phyloP scores from a whole-genome alignment of 2,888 invertebrate species.

The Cerastoderma edule region DNA sequence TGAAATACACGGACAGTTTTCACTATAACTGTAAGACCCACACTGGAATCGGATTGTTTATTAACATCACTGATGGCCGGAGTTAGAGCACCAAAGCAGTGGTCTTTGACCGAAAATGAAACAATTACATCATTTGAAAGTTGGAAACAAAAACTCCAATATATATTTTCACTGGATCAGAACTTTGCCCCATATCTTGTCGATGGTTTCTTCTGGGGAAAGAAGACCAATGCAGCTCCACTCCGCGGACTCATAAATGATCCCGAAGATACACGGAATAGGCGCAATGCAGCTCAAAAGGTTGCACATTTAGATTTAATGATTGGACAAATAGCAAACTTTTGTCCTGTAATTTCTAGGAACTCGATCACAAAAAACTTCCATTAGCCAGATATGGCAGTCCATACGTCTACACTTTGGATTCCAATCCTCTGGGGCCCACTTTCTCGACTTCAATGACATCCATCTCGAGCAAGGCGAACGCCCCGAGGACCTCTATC shows the following conservation, averaged over 20 bases:
- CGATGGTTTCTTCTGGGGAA: constrained; percentile 36
- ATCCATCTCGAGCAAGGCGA: constrained; percentile 51
- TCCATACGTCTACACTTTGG: constrained; percentile 62
- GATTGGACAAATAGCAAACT: constrained; percentile 49
- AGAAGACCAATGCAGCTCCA: constrained; percentile 38
- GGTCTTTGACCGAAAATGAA: constrained; percentile 37
- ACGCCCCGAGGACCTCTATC: constrained; percentile 58
- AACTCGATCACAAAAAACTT: constrained; percentile 54
- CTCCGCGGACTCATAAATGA: constrained; percentile 46
- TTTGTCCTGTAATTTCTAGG: constrained; percentile 50
- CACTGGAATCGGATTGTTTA: neutral
- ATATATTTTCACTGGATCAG: constrained; percentile 47
- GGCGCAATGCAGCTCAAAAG: constrained; percentile 47
- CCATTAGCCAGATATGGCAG: constrained; percentile 58
- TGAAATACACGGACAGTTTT: neutral
- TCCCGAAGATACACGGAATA: constrained; percentile 30
- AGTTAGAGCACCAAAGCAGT: constrained; percentile 59
- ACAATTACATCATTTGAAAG: constrained; percentile 52
- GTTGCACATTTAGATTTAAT: constrained; percentile 47
- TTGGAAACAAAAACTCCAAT: constrained; percentile 53
- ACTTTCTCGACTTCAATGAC: constrained; percentile 55
- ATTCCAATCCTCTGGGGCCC: constrained; percentile 64
- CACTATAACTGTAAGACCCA: neutral
- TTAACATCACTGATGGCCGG: no score
- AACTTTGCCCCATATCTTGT: constrained; percentile 48